Evolutionary conservation across 2,888 invertebrate species (phyloP).

Genomic region (Salticus scenicus): DNA sequence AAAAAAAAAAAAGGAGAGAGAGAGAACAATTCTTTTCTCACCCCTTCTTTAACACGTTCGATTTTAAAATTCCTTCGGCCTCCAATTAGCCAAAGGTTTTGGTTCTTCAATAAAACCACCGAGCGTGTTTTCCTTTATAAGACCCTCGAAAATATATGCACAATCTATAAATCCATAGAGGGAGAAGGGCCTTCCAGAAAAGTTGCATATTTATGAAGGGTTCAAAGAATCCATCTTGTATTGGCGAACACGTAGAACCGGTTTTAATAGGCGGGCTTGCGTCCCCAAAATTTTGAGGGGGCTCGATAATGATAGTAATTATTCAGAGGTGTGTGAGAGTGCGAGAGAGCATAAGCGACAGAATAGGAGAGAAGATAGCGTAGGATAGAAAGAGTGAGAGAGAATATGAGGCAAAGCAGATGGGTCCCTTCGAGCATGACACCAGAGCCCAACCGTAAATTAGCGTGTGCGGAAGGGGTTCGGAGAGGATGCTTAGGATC

Average conservation of each 20-base stretch:
- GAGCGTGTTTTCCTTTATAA: constrained; percentile 62
- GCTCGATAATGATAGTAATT: constrained; percentile 69
- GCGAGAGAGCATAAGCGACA: constrained; percentile 12
- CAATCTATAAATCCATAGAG: constrained; percentile 70
- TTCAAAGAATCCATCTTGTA: constrained; percentile 69
- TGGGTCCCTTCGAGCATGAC: constrained; percentile 65
- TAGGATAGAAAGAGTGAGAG: constrained; percentile 17
- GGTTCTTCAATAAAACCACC: constrained; percentile 61
- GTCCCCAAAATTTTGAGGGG: constrained; percentile 60
- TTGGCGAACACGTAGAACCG: constrained; percentile 57
- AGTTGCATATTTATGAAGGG: constrained; percentile 70
- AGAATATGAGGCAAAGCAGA: constrained; percentile 54
- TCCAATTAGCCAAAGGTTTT: constrained; percentile 47
- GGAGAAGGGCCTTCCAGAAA: constrained; percentile 43
- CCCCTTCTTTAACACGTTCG: constrained; percentile 50
- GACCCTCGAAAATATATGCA: constrained; percentile 61
- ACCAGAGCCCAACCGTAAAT: constrained; percentile 67
- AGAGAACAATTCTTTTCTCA: not conserved
- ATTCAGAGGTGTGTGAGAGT: constrained; percentile 62
- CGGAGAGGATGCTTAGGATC: not conserved
- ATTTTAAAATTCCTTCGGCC: constrained; percentile 55
- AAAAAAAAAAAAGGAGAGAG: not conserved
- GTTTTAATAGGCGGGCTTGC: constrained; percentile 68
- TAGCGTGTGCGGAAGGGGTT: constrained; percentile 55
- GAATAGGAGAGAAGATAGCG: constrained; percentile 1